Percentiles rank a stretch among this genome's conserved stretches.
Conservation (phyloP, 1,140 invertebrate genomes). For the Galleria mellonella region DNA sequence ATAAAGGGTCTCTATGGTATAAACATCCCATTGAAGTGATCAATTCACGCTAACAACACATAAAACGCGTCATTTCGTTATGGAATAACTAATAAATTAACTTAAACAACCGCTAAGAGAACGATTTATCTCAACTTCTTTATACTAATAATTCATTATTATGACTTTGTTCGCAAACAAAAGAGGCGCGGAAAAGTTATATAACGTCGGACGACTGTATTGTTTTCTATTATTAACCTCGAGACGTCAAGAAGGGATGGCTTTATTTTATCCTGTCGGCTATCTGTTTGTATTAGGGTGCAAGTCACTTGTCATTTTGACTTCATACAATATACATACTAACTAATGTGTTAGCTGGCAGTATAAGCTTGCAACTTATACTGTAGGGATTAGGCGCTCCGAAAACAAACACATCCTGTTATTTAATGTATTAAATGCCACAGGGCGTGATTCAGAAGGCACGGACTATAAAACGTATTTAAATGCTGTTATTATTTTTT, state of each 20-base stretch:
- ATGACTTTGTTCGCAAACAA: constrained; percentile 22
- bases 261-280: constrained; percentile 6
- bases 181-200: constrained; percentile 42
- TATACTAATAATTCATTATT: constrained; percentile 38
- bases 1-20: background rate
- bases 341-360: constrained; percentile 23
- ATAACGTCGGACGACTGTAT: constrained; percentile 15
- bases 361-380: constrained; percentile 9
- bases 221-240: constrained; percentile 9
- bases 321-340: constrained; percentile 22
- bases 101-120: constrained; percentile 33
- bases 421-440: constrained; percentile 14
- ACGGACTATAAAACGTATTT: background rate
- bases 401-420: constrained; percentile 13
- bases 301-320: constrained; percentile 10
- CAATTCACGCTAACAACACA: constrained; percentile 23
- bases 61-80: constrained; percentile 37
- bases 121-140: constrained; percentile 36
- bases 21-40: constrained; percentile 5
- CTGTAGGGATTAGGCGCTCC: constrained; percentile 12
- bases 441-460: constrained; percentile 11
- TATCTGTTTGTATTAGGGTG: constrained; percentile 4
- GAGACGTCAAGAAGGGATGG: constrained; percentile 2
- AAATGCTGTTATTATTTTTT: no score
- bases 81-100: constrained; percentile 56